Percentiles rank a stretch among this genome's conserved stretches.
phyloP scores from a whole-genome alignment of 2,113 vertebrate species.

The Picathartes gymnocephalus region DNA sequence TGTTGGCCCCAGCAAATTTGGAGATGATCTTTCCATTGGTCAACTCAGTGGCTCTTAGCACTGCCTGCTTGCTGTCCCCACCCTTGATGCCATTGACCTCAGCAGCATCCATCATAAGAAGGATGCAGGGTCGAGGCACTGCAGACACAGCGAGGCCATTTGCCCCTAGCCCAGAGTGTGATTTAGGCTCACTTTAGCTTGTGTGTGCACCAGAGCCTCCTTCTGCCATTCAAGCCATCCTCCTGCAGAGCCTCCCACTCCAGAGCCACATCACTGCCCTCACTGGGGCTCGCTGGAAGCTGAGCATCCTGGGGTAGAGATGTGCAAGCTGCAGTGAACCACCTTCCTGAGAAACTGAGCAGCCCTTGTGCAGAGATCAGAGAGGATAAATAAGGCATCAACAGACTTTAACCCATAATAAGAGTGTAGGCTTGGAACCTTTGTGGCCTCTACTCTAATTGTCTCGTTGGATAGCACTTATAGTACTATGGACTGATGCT shows the following conservation, averaged over 20 bases:
- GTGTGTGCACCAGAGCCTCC: background rate
- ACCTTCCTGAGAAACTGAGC: background rate
- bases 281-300: rapidly evolving
- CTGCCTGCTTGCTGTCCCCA: background rate
- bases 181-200: background rate
- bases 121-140: background rate
- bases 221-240: background rate
- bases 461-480: background rate
- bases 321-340: background rate
- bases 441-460: background rate
- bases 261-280: background rate
- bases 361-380: background rate
- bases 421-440: background rate
- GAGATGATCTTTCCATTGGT: background rate
- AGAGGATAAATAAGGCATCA: background rate
- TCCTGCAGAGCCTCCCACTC: background rate
- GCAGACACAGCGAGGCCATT: background rate
- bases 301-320: background rate
- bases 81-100: background rate
- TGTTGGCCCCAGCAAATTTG: background rate
- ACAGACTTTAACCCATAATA: background rate
- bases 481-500: background rate
- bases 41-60: background rate
- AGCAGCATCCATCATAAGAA: background rate
- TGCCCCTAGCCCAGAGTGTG: background rate